Conservation (phyloP, 1,140 invertebrate genomes). For the Brachionus calyciflorus region DNA sequence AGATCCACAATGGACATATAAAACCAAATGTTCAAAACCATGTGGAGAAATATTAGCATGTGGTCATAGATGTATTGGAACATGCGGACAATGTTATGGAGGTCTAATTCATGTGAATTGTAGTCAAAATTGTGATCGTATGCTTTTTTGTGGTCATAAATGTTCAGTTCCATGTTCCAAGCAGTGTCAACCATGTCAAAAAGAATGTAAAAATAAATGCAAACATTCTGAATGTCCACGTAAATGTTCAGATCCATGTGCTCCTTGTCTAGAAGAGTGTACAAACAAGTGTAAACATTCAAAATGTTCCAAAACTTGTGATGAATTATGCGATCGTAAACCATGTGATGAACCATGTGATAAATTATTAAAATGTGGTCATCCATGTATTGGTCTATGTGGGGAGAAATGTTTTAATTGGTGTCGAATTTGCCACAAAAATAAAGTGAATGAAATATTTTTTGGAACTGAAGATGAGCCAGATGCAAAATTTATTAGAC, state of each 20-base stretch:
- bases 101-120: constrained; percentile 66
- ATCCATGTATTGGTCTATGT: constrained; percentile 66
- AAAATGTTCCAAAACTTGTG: constrained; percentile 64
- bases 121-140: constrained; percentile 49
- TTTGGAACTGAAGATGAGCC: constrained; percentile 59
- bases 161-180: constrained; percentile 48
- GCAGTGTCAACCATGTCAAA: constrained; percentile 66
- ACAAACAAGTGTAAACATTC: constrained; percentile 63
- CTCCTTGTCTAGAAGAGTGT: constrained; percentile 63
- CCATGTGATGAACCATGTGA: constrained; percentile 60
- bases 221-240: constrained; percentile 62
- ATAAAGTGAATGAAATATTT: constrained; percentile 63
- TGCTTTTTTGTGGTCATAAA: constrained; percentile 16
- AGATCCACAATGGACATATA: constrained; percentile 44
- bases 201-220: constrained; percentile 65
- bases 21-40: constrained; percentile 45
- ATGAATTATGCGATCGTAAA: constrained; percentile 64
- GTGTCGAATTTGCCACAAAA: constrained; percentile 29
- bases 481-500: constrained; percentile 61
- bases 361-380: constrained; percentile 63
- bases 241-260: constrained; percentile 66
- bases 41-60: constrained; percentile 62
- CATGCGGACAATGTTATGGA: constrained; percentile 64
- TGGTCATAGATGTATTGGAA: constrained; percentile 65
- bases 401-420: constrained; percentile 61